phyloP scores from a whole-genome alignment of 2,113 vertebrate genomes.

The Protomyctophum bolini region DNA sequence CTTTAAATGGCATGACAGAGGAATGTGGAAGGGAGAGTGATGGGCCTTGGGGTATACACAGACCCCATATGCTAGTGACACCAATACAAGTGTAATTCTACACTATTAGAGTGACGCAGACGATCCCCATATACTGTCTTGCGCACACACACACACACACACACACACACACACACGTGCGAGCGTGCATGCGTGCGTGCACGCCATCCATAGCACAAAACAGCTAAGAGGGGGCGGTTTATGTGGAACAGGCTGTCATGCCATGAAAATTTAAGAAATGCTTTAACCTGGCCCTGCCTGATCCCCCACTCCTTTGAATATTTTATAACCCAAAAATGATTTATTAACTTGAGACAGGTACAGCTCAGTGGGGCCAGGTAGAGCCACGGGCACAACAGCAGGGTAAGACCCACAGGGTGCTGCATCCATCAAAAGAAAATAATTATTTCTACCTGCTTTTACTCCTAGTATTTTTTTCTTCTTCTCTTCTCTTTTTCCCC shows the following conservation, averaged over 20 bases:
- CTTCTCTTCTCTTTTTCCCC: conserved; percentile 9
- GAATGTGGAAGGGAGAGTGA: conserved; percentile 83
- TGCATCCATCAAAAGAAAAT: conserved; percentile 56
- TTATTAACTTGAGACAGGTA: conserved; percentile 90
- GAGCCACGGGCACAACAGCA: conserved; percentile 69
- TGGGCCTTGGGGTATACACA: conserved; percentile 94
- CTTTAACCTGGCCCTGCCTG: conserved; percentile 90
- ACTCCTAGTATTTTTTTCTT: conserved; percentile 9
- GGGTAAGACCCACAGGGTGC: conserved; percentile 62
- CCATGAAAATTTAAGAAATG: conserved; percentile 94
- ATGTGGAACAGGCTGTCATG: conserved; percentile 90
- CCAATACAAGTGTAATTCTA: conserved; percentile 97
- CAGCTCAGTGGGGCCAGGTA: conserved; percentile 77
- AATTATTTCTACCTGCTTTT: conserved; percentile 33
- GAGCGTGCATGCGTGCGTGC: not conserved
- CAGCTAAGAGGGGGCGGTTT: conserved; percentile 80
- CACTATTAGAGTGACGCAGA: conserved; percentile 93
- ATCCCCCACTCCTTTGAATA: conserved; percentile 85
- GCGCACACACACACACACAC: conserved; percentile 32
- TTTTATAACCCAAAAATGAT: conserved; percentile 90
- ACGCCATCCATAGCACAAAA: conserved; percentile 79
- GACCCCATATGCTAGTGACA: conserved; percentile 93
- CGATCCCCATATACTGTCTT: conserved; percentile 75
- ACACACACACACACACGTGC: not conserved
- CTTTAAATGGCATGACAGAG: conserved; percentile 94